Evolutionary conservation across 2,113 vertebrate species (phyloP).

Genomic region (Aegotheles bennettii): DNA sequence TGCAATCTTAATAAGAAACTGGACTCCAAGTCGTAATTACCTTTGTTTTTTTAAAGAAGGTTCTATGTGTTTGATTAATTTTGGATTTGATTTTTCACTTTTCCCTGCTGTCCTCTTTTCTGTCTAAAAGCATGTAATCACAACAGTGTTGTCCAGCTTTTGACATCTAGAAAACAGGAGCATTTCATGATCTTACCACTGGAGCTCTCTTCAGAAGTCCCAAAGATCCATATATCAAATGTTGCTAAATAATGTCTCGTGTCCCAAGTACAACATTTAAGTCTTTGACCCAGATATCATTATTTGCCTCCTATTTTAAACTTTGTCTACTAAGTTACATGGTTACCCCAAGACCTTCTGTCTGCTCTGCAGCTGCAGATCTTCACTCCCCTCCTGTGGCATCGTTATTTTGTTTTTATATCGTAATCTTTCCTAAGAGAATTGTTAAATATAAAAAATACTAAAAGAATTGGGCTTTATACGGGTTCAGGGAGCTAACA

Average conservation of each 20-base stretch:
- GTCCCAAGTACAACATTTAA: background rate
- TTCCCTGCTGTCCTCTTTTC: background rate
- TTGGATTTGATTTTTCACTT: background rate
- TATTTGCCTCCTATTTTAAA: background rate
- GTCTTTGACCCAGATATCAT: background rate
- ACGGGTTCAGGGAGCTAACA: background rate
- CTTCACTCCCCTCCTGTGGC: background rate
- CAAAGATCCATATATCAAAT: background rate
- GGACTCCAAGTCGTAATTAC: background rate
- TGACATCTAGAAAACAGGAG: background rate
- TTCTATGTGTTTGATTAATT: background rate
- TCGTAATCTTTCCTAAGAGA: background rate
- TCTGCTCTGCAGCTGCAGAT: background rate
- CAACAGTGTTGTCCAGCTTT: background rate
- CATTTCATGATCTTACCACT: background rate
- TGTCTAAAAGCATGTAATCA: no score
- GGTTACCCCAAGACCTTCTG: background rate
- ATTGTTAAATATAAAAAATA: background rate
- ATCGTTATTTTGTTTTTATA: background rate
- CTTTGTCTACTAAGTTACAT: background rate
- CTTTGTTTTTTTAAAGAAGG: background rate
- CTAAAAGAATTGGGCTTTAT: background rate
- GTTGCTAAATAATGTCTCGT: background rate
- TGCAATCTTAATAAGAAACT: background rate
- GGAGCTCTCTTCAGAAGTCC: background rate